Base-by-base conservation (phyloP, 2,797 vertebrate species). In the Phaenicophaeus curvirostris region DNA sequence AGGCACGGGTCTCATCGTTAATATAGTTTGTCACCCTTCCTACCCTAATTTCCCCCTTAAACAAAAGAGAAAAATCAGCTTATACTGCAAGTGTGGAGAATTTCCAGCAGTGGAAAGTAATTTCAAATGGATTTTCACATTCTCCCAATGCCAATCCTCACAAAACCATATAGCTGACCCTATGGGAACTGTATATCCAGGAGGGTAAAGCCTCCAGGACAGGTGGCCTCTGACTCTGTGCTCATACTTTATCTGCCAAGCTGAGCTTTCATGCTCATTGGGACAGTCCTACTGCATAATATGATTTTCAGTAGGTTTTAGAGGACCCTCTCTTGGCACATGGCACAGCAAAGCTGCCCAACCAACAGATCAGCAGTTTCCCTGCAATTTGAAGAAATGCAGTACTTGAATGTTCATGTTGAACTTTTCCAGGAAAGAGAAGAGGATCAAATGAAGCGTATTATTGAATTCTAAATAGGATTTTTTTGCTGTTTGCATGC, bases 351-450 rank as follows among this genome's bases (percentile, higher is more conserved):
- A 94, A 94, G 59, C 58, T 65, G 51, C 3, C 4, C 46, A 66
- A 28, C n/a, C 88, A 51, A 30, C 0, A 0, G 66, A 48, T 96
- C 69, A 94, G 87, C 91, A 93, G 42, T 81, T 94, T 88, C 87
- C 6, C 4, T 48, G 73, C 21, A 37, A 72, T 81, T 33, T 75
- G 66, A 91, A 87, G 84, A 77, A 93, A 90, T 2, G 23, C 58
- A 91, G 69, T 25, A 66, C 77, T 91, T 73, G 59, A 95, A 67
- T 50, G 69, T 31, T 94, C 68, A 3, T 39, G 66, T 44, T 86
- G 83, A 91, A 91, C 91, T 96, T 94, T 82, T 90, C 74, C 82
- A 88, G 87, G 74, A 76, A 94, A 84, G 35, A 88, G 87, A 94
- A 95, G 87, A 91, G 94, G 67, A 91, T 69, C 55, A 94, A 88